Evolutionary conservation across 1,140 invertebrate species (phyloP), one percentile per base, ranked within the genome.

Genomic region (Ceratina japonica): DNA sequence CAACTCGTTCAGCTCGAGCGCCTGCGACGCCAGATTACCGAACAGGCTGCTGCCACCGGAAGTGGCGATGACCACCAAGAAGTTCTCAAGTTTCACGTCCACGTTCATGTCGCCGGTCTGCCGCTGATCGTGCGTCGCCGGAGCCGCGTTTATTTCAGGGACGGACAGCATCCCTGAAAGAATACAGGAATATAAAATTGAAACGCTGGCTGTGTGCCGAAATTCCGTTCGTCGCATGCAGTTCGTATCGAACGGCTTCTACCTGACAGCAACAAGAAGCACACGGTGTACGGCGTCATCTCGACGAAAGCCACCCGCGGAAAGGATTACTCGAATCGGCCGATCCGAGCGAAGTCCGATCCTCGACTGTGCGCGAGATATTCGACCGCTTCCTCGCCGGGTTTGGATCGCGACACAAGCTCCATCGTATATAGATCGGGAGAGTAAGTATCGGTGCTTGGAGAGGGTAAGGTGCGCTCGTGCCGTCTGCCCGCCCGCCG

Each of bases 71-170:
- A 93, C 79, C 5, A 93, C 62, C 8, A 92, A 59, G 31, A 93
- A 85, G 54, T 93, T 93, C 10, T 93, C 90, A 5, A 93, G 71
- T 58, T 92, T 88, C 0, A 91, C 90, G 61, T 92, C 88, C 7
- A 93, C 79, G 68, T 93, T 93, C 13, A 90, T 71, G 2, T 90
- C 87, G 13, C 93, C 93, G 7, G 91, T 89, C 61, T 93, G 93
- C 13, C 92, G 89, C 44, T 93, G 93, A 66, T 93, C 92, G 80
- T 92, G 93, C 0, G 63, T 86, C 0, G 76, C 65, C n/a, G 91
- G 89, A 0, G 84, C 86, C 0, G 87, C 80, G 22, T 10, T 56
- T 12, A 68, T 44, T 0, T 24, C 20, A n/a, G 22, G 8, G 8
- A 72, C 12, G 2, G 24, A 7, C 0, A 44, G 27, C n/a, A 20